These are phyloP conservation scores for Bettongia penicillata DNA, from an alignment of 2,113 vertebrate genomes.

Conservation along the genomic window DNA sequence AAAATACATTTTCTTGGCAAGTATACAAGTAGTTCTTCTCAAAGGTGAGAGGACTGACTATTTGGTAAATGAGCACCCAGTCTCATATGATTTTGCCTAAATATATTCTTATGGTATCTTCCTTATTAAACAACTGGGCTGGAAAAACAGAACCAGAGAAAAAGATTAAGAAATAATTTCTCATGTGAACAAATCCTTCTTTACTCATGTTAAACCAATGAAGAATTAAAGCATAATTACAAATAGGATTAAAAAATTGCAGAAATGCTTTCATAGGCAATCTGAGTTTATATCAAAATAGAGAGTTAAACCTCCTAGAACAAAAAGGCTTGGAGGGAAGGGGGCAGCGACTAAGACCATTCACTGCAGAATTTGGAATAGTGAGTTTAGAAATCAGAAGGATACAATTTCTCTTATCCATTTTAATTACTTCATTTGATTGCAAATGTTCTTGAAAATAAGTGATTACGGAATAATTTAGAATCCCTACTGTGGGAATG, in stretches of 20 bases:
- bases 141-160: not conserved
- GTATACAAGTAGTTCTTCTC: not conserved
- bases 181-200: not conserved
- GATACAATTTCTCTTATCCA: not conserved
- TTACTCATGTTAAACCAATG: not conserved
- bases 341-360: not conserved
- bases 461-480: not conserved
- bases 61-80: not conserved
- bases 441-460: not conserved
- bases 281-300: not conserved
- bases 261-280: not conserved
- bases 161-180: not conserved
- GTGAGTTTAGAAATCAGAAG: not conserved
- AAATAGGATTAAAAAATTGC: not conserved
- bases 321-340: not conserved
- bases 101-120: not conserved
- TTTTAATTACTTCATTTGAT: not conserved
- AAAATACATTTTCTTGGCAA: not conserved
- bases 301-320: not conserved
- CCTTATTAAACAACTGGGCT: not conserved
- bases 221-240: not conserved
- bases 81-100: not conserved
- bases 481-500: not conserved
- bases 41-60: not conserved
- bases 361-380: not conserved